Percentiles rank a stretch among this genome's conserved stretches.
phyloP scores from a whole-genome alignment of 2,797 vertebrate genomes.

The Acanthurus lineatus region DNA sequence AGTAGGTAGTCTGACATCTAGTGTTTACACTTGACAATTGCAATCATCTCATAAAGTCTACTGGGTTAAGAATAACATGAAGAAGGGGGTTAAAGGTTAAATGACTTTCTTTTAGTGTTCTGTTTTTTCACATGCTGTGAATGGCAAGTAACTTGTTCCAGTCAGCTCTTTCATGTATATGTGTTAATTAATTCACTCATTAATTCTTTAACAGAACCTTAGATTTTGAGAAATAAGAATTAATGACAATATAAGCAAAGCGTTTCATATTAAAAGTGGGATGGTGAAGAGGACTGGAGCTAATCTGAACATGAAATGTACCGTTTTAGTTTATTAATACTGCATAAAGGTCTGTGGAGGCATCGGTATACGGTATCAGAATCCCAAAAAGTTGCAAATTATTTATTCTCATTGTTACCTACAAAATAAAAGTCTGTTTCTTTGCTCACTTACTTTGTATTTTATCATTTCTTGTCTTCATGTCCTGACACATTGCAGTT shows the following conservation, averaged over 20 bases:
- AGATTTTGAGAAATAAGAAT: too few relatives aligned
- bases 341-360: too few relatives aligned
- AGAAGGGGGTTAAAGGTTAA: not conserved
- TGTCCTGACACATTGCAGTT: not conserved
- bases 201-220: not conserved
- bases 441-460: not conserved
- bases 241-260: not conserved
- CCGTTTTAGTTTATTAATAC: too few relatives aligned
- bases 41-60: conserved; percentile 1
- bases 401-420: too few relatives aligned
- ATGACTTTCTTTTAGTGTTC: not conserved
- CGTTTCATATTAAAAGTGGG: too few relatives aligned
- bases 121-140: not conserved
- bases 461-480: not conserved
- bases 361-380: too few relatives aligned
- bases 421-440: not conserved
- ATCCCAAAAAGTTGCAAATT: too few relatives aligned
- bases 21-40: conserved; percentile 53
- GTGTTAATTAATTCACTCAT: not conserved
- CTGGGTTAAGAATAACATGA: not conserved
- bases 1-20: conserved; percentile 65
- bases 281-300: not conserved
- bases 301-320: not conserved
- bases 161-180: not conserved
- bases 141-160: not conserved